Conservation (phyloP, 2,113 vertebrate genomes). For the Gallinago jamesoni region DNA sequence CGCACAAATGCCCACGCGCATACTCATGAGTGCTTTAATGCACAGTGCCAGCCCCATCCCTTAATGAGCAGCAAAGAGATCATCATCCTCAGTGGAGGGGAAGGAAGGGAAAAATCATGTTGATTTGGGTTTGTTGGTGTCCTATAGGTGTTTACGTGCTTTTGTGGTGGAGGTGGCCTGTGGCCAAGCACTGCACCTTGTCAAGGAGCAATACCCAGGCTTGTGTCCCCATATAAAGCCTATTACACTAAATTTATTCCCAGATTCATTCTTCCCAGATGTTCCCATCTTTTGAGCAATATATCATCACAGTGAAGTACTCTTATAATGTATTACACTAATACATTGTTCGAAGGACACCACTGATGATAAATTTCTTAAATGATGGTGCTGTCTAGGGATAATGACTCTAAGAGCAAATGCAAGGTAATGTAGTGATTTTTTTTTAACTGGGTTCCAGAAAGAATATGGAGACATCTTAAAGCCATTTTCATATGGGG, state of each 20-base stretch:
- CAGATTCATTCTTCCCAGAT: constrained; percentile 68
- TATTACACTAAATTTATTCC: constrained; percentile 64
- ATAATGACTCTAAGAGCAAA: constrained; percentile 80
- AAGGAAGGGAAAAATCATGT: not conserved
- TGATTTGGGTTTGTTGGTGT: not conserved
- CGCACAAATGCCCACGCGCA: fast-evolving
- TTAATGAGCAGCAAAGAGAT: not conserved
- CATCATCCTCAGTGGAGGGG: not conserved
- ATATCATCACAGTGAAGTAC: constrained; percentile 69
- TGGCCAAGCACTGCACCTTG: not conserved
- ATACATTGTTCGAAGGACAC: constrained; percentile 77
- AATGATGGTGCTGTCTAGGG: constrained; percentile 77
- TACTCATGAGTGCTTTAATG: fast-evolving
- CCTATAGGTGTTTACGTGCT: not conserved
- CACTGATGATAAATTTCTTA: constrained; percentile 79
- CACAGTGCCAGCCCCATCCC: not conserved
- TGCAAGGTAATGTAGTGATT: constrained; percentile 72
- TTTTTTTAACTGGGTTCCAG: constrained; percentile 39
- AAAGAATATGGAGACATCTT: constrained; percentile 63
- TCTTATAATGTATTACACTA: constrained; percentile 75
- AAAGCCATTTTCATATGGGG: constrained; percentile 62
- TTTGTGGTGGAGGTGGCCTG: not conserved
- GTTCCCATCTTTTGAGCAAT: constrained; percentile 71
- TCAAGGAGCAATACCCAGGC: not conserved
- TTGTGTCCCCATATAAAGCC: constrained; percentile 27